Percentiles rank a stretch among this genome's conserved stretches.
These are phyloP conservation scores for Isurus oxyrinchus DNA, from an alignment of 2,113 vertebrate genomes.

Conservation along the genomic window DNA sequence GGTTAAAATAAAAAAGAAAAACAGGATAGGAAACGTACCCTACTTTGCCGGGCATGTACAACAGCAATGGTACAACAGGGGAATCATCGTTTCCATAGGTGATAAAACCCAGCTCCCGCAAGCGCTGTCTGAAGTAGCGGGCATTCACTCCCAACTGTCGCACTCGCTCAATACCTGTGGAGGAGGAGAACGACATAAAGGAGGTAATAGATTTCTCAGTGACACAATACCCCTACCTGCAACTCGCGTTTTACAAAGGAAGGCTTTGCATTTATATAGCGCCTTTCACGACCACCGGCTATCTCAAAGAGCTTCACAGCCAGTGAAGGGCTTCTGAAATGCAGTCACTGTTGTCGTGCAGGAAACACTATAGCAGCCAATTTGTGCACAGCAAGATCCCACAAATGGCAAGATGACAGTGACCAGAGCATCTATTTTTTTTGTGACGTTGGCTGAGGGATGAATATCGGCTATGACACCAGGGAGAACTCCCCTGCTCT, in stretches of 20 bases:
- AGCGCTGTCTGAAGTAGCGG: conserved; percentile 73
- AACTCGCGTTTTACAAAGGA: not conserved
- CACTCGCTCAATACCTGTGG: conserved; percentile 70
- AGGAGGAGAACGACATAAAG: not conserved
- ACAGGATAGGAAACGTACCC: conserved; percentile 63
- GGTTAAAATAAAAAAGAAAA: not conserved
- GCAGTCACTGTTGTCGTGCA: not conserved
- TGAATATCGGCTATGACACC: not conserved
- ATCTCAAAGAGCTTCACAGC: not conserved
- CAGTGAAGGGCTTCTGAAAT: not conserved
- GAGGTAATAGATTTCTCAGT: too few relatives aligned
- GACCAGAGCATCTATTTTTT: not conserved
- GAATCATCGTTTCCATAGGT: conserved; percentile 81
- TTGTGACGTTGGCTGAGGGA: not conserved
- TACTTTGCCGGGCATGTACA: conserved; percentile 88
- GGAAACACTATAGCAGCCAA: not conserved
- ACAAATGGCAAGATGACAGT: not conserved
- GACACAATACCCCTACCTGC: not conserved
- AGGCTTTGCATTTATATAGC: not conserved
- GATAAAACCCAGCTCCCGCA: conserved; percentile 85
- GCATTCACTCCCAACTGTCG: conserved; percentile 73
- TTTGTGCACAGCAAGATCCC: not conserved
- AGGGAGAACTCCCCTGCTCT: not conserved
- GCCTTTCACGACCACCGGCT: not conserved
- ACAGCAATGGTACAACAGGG: conserved; percentile 78